Evolutionary conservation across 1,140 invertebrate species (phyloP), one percentile per base, ranked within the genome.

Genomic region (Proales similis): DNA sequence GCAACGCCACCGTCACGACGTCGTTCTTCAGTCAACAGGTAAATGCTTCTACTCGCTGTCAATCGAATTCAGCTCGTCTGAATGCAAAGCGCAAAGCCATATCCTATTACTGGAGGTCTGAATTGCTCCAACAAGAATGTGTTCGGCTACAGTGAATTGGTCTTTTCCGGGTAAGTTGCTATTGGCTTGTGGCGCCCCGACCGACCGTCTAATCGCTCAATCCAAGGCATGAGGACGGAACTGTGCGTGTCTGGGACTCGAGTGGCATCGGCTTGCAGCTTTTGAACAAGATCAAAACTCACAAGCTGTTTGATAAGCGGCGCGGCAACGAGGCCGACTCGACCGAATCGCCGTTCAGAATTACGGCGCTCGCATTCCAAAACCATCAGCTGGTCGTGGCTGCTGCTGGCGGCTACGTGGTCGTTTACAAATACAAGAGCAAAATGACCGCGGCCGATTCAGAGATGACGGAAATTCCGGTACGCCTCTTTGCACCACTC

Each of bases 261-360:
- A 42, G 33, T 42, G 51, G 51, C 9, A 26, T 57, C 2, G 32
- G 9, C 20, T n/a, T 57, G 36, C 27, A 24, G 6, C 51, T 57
- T 32, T 39, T 57, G 5, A 26, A 57, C 36, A 57, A 57, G 27
- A 42, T 57, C 20, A 57, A 57, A 17, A 57, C 51, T 42, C 51
- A 57, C 22, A 57, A 57, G 30, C 27, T 57, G 30, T 57, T 57
- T 38, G 51, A 57, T 27, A 57, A 57, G 45, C 33, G 51, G 30
- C 51, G 51, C 14, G n/a, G n/a, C n/a, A 14, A 36, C 14, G 14
- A 9, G 33, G 45, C 36, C 45, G 36, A 57, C 30, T 57, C 51
- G 7, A 22, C 33, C 19, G 51, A 57, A 14, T n/a, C 32, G n/a
- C 51, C 51, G 20, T 57, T 57, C 45, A 57, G 45, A 26, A 57